Evolutionary conservation across 2,113 vertebrate species (phyloP).

Genomic region (Leiothrix lutea): DNA sequence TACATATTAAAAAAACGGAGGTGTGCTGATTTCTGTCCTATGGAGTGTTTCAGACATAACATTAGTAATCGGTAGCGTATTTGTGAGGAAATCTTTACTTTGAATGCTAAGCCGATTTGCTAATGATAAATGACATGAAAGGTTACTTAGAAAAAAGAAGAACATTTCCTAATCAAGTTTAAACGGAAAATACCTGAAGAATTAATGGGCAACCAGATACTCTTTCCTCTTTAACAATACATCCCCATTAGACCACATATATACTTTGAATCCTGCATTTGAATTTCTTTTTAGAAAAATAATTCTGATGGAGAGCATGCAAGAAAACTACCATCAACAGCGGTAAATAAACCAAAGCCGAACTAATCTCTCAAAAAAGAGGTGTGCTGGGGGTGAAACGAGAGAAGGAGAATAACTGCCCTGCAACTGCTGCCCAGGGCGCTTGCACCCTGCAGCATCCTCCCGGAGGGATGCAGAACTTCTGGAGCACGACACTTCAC

Average conservation of each 20-base stretch:
- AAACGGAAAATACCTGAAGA: constrained; percentile 4
- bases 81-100: not conserved
- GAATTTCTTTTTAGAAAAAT: not conserved
- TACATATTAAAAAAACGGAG: not conserved
- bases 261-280: not conserved
- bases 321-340: constrained; percentile 32
- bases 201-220: not conserved
- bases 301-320: not conserved
- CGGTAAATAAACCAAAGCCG: not conserved
- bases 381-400: not conserved
- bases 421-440: not conserved
- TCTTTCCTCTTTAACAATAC: not conserved
- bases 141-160: not conserved
- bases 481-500: constrained; percentile 42
- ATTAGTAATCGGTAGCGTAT: not conserved
- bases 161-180: not conserved
- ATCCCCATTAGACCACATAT: not conserved
- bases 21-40: not conserved
- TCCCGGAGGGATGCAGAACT: constrained; percentile 55
- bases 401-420: not conserved
- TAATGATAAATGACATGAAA: not conserved
- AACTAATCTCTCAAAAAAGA: not conserved
- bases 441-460: constrained; percentile 16
- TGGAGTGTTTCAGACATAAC: not conserved
- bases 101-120: not conserved